Percentiles rank a stretch among this genome's conserved stretches.
phyloP scores from a whole-genome alignment of 64 coral and sea anemone species.

The Actinia equina region DNA sequence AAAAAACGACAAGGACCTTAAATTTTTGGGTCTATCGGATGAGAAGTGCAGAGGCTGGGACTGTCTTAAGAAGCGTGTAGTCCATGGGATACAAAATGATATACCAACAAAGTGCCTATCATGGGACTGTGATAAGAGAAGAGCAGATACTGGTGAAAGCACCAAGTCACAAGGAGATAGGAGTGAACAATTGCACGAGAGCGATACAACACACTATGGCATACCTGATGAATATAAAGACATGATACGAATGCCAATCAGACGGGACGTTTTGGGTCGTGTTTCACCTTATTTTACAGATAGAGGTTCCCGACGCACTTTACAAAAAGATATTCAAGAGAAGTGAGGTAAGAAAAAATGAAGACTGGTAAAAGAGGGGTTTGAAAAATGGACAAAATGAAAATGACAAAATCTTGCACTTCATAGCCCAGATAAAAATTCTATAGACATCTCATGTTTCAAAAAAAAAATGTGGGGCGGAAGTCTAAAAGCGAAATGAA shows the following conservation, averaged over 20 bases:
- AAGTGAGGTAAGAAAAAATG: neutral
- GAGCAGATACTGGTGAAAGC: neutral
- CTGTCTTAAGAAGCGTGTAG: neutral
- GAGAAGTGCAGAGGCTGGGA: neutral
- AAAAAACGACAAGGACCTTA: neutral
- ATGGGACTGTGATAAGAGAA: constrained; percentile 4
- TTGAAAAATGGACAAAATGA: too few relatives aligned
- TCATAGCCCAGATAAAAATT: too few relatives aligned
- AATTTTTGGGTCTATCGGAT: neutral
- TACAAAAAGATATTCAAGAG: neutral
- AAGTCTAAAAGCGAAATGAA: too few relatives aligned
- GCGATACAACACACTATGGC: neutral
- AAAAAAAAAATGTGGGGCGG: too few relatives aligned
- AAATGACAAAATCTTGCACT: too few relatives aligned
- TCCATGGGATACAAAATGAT: neutral
- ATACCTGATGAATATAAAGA: constrained; percentile 6
- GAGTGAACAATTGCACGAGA: neutral
- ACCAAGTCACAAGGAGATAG: neutral
- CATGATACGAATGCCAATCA: neutral
- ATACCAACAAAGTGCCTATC: neutral
- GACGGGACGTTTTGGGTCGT: neutral
- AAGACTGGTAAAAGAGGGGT: neutral
- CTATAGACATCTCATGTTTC: too few relatives aligned
- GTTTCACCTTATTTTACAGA: neutral
- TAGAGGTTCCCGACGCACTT: neutral